phyloP scores from a whole-genome alignment of 2,888 invertebrate species.

The Tiphia femorata region DNA sequence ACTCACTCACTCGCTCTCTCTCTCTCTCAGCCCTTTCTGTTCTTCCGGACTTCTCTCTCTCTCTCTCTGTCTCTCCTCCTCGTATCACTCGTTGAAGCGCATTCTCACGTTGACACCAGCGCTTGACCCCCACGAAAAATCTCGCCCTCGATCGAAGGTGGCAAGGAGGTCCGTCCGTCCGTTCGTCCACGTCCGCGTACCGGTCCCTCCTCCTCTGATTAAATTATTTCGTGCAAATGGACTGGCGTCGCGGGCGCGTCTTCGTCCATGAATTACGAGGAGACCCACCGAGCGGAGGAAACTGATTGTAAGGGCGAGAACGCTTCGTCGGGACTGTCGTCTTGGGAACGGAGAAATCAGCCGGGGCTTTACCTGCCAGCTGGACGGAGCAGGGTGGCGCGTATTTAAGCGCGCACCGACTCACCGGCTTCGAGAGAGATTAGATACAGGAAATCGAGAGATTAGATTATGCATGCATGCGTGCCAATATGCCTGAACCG shows the following conservation, averaged over 20 bases:
- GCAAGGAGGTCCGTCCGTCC: conserved; percentile 20
- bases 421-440: no score
- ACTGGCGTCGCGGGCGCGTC: neutral
- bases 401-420: no score
- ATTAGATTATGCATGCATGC: no score
- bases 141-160: conserved; percentile 50
- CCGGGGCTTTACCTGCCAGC: neutral
- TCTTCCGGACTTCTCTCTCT: neutral
- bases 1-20: neutral
- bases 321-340: neutral
- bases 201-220: no score
- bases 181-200: conserved; percentile 17
- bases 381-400: neutral
- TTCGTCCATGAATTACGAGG: neutral
- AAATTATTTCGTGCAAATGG: conserved; percentile 29
- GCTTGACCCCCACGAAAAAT: conserved; percentile 58
- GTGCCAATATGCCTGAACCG: no score
- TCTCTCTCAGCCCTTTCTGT: neutral
- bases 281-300: neutral
- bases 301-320: neutral
- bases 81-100: conserved; percentile 15
- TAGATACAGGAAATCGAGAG: no score
- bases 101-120: conserved; percentile 57
- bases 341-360: neutral
- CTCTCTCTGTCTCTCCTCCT: neutral